A percentile compares a stretch with the other conserved stretches of the same genome.
These are phyloP conservation scores for Lasioglossum marginatum DNA, from an alignment of 2,888 invertebrate genomes.

Conservation along the genomic window DNA sequence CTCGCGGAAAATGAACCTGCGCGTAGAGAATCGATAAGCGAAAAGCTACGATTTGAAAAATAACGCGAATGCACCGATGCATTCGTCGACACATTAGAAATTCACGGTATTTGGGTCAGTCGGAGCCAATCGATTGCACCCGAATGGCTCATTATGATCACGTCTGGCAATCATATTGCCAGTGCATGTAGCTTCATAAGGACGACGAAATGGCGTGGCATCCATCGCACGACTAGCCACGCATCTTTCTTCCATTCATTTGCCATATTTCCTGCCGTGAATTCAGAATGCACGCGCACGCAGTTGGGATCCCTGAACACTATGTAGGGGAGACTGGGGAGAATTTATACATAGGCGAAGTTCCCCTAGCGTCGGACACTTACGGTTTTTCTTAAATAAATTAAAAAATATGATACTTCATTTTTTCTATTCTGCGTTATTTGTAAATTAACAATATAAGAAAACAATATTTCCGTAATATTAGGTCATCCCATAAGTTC, in stretches of 20 bases:
- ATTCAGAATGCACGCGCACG: background rate
- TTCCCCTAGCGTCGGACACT: background rate
- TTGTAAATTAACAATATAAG: background rate
- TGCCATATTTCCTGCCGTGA: background rate
- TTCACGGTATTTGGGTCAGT: slow-evolving; percentile 61
- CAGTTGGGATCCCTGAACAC: background rate
- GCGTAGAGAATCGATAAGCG: background rate
- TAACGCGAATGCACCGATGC: slow-evolving; percentile 16
- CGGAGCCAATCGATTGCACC: slow-evolving; percentile 56
- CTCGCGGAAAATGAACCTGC: background rate
- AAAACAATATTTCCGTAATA: too few relatives aligned
- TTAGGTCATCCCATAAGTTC: too few relatives aligned
- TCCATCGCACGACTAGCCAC: slow-evolving; percentile 23
- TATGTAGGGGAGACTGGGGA: background rate
- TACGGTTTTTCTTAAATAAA: background rate
- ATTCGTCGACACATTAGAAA: slow-evolving; percentile 34
- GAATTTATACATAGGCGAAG: background rate
- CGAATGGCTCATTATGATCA: slow-evolving; percentile 60
- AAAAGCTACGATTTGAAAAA: background rate
- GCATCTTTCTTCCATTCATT: slow-evolving; percentile 19
- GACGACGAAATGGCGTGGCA: slow-evolving; percentile 18
- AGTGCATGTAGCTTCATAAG: slow-evolving; percentile 24
- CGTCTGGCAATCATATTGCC: slow-evolving; percentile 52
- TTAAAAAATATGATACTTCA: background rate
- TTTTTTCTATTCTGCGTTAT: background rate